Conservation (phyloP, 2,888 invertebrate genomes). For the Dolichomitus sp. region DNA sequence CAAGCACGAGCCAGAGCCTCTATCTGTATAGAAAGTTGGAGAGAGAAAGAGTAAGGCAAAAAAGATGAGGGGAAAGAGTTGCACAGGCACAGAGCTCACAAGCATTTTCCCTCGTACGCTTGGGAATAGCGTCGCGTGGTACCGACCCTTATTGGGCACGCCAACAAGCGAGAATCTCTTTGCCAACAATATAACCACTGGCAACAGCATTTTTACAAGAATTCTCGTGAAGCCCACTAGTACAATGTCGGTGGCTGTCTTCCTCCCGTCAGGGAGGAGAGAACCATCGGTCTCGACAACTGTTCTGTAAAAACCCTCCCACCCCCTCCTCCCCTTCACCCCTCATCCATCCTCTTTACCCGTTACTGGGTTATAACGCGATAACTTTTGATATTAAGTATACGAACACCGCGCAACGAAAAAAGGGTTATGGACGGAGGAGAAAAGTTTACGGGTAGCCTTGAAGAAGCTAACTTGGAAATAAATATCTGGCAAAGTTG, state of each 20-base stretch:
- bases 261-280: neutral
- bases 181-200: neutral
- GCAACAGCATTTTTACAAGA: slow-evolving; percentile 28
- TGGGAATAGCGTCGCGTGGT: slow-evolving; percentile 16
- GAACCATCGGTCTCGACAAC: slow-evolving; percentile 22
- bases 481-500: slow-evolving; percentile 46
- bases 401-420: slow-evolving; percentile 7
- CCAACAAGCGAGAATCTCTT: slow-evolving; percentile 20
- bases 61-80: neutral
- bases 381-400: slow-evolving; percentile 58
- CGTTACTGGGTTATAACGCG: slow-evolving; percentile 18
- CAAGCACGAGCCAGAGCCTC: neutral
- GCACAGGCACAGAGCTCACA: neutral
- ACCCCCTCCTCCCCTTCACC: neutral
- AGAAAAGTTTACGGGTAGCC: slow-evolving; percentile 51
- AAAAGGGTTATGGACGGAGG: neutral
- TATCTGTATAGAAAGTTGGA: neutral
- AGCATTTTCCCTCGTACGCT: slow-evolving; percentile 23
- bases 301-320: slow-evolving; percentile 6
- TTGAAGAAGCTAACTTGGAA: slow-evolving; percentile 32
- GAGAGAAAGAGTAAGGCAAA: neutral
- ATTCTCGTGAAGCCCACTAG: slow-evolving; percentile 18
- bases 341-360: neutral
- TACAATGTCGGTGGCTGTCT: neutral
- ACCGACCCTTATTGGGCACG: slow-evolving; percentile 37